These are phyloP conservation scores for Drosophila trapezifrons DNA, from an alignment of 1,140 invertebrate genomes.

Conservation along the genomic window DNA sequence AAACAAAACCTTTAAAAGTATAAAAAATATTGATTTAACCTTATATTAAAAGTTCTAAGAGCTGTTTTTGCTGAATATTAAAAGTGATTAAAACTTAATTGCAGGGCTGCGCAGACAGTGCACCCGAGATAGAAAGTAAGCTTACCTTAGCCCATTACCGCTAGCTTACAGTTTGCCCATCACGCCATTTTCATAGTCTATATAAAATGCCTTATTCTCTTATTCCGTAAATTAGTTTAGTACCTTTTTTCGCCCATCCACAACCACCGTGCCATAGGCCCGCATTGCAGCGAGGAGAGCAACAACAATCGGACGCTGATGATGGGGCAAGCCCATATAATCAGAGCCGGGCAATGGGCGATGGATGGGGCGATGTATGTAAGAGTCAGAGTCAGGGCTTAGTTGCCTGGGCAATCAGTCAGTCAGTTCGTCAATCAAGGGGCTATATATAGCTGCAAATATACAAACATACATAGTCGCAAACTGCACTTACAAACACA, in stretches of 20 bases:
- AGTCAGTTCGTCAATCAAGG: conserved; percentile 44
- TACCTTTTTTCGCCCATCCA: fast-evolving
- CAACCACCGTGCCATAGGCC: conserved; percentile 24
- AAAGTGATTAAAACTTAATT: too few species aligned
- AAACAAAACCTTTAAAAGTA: too few species aligned
- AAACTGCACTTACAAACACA: conserved; percentile 18
- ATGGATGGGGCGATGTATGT: conserved; percentile 1
- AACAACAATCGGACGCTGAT: conserved; percentile 49
- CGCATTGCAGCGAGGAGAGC: conserved; percentile 26
- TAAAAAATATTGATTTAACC: too few species aligned
- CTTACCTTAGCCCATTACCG: too few species aligned
- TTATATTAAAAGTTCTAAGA: too few species aligned
- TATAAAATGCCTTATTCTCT: neutral
- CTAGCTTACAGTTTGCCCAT: too few species aligned
- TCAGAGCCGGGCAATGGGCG: conserved; percentile 24
- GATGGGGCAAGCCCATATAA: conserved; percentile 56
- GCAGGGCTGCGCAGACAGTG: too few species aligned
- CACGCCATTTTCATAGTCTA: too few species aligned
- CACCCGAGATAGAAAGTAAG: too few species aligned
- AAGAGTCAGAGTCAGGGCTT: conserved; percentile 54
- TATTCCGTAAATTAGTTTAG: neutral
- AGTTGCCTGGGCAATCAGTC: conserved; percentile 55
- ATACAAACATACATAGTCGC: neutral
- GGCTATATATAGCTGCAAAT: conserved; percentile 32
- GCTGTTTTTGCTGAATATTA: too few species aligned